Base-by-base conservation (phyloP, 2,888 invertebrate species). In the Erynnis tages region DNA sequence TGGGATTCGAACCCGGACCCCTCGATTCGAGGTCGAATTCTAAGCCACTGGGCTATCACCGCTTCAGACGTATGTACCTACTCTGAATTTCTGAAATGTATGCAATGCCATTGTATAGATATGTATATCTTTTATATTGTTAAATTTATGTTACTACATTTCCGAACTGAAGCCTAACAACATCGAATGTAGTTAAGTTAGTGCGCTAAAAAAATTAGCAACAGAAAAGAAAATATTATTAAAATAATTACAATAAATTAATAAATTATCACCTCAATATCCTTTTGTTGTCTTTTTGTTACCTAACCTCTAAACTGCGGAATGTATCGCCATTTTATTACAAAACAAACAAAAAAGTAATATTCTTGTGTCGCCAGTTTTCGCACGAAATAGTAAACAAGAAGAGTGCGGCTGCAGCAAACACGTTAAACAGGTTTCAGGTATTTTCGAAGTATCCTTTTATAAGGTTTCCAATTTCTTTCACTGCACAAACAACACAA, bases 381-480 rank as follows among this genome's bases (percentile, higher is more conserved):
- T 41, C 49, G 49, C 49, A 49, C 49, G 41, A 49, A 49, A 62
- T 63, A 65, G 66, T 52, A 57, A 61, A 62, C 61, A 64, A 64
- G 58, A 58, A 58, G 60, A 63, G 62, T 60, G 62, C 49, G 57
- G 62, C 65, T 63, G 62, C 68, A 61, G 58, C 54, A 73, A 82
- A 83, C 82, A 57, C 73, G 82, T 76, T 69, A 65, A 64, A 76
- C 80, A 57, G 64, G 80, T 78, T 64, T 69, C 65, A 63, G 59
- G 67, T 76, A 72, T 74, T 74, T 72, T 62, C 67, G 66, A 75
- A 69, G 75, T 68, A 66, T 67, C 62, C 69, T 75, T 74, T 70
- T 76, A 69, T 71, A 69, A 58, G 67, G 67, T 73, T 73, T 80
- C 73, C 71, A 78, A 82, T 81, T 81, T 76, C 75, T 78, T 76